Evolutionary conservation across 2,888 invertebrate genomes (phyloP).

Genomic region (Drosophila antonietae): DNA sequence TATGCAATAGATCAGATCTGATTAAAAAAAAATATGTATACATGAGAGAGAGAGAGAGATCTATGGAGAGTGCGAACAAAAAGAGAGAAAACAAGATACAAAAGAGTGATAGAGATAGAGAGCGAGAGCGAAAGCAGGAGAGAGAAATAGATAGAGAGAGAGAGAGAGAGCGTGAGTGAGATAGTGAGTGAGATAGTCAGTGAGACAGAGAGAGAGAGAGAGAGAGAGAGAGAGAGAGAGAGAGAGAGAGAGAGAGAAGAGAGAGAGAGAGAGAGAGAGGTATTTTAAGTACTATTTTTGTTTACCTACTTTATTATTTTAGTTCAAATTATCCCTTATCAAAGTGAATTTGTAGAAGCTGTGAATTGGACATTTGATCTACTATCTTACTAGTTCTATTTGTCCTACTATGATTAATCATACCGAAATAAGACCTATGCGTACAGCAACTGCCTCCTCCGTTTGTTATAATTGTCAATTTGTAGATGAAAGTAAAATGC

Average conservation of each 20-base stretch:
- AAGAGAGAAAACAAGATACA: not conserved
- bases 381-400: too few species aligned
- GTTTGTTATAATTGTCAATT: too few species aligned
- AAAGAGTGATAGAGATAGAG: too few species aligned
- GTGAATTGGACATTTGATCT: too few species aligned
- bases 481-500: not conserved
- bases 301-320: too few species aligned
- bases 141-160: not conserved
- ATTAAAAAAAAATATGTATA: too few species aligned
- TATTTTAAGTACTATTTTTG: too few species aligned
- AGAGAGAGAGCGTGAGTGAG: not conserved
- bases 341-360: too few species aligned
- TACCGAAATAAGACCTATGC: too few species aligned
- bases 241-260: not conserved
- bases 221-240: not conserved
- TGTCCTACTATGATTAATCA: too few species aligned
- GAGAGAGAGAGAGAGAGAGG: not conserved
- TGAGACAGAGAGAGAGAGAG: not conserved
- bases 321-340: too few species aligned
- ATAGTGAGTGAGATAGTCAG: not conserved
- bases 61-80: not conserved
- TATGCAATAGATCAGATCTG: not conserved
- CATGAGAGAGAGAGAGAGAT: not conserved
- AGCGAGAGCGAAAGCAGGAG: not conserved
- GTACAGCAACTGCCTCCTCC: too few species aligned